Evolutionary conservation across 2,797 vertebrate genomes (phyloP), one percentile per base, ranked within the genome.

Genomic region (Mormyrus proboscirostris): DNA sequence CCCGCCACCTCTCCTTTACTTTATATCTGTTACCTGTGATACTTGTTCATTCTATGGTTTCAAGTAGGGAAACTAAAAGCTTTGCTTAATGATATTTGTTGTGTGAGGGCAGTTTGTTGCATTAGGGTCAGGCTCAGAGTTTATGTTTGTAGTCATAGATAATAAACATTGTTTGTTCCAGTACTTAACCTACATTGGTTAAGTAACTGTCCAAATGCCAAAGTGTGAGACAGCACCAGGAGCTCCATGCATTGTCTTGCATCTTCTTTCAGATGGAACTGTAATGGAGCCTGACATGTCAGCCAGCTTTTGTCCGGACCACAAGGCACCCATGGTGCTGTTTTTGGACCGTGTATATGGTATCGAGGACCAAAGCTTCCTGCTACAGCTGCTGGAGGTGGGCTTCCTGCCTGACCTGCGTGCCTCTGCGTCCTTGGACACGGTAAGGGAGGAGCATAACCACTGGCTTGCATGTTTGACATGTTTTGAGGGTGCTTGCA

Each of bases 281-380:
- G 95, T 99, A 91, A 97, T 95, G 0, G 98, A 99, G 93, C 99
- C 98, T 0, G 97, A 99, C 91, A 97, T 99, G 99, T 97, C 98
- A 0, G 99, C 98, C 91, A 96, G 91, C 92, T 99, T 99, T 95
- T 99, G 98, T 92, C 98, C 99, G 16, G 98, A 99, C 92, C 99
- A 99, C 95, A 99, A 99, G 93, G 97, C 98, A 87, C 97, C 99
- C 59, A 99, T 99, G 97, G 99, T 99, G 92, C 96, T 99, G 89
- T 99, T 99, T 93, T 93, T 99, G 94, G 99, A 99, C 92, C 96
- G 99, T 84, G 99, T 99, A 22, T 99, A 99, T 55, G 98, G 99
- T 86, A 97, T 99, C 62, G 97, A 99, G 94, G 97, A 98, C 94
- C 99, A 99, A 95, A 96, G 95, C 90, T 98, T 99, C 90, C 96